Conservation (phyloP, 1,140 invertebrate genomes). For the Leptopilina clavipes region DNA sequence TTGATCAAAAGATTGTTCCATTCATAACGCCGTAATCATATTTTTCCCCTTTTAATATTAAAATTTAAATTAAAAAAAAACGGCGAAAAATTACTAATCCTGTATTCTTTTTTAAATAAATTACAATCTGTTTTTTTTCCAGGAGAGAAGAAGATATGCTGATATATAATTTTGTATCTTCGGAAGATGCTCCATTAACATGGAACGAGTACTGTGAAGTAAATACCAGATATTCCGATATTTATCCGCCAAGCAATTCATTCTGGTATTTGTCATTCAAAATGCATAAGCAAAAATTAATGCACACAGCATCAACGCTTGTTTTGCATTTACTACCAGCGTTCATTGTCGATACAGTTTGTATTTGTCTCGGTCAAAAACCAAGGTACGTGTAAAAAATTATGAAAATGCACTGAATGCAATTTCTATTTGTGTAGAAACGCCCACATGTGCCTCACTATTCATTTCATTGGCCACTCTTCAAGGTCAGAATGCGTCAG, state of each 20-base stretch:
- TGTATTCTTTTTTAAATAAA: not conserved
- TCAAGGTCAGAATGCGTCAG: too few species aligned
- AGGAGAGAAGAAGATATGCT: slow-evolving; percentile 73
- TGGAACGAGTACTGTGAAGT: slow-evolving; percentile 79
- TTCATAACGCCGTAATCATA: too few species aligned
- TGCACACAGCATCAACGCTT: slow-evolving; percentile 74
- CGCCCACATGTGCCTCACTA: too few species aligned
- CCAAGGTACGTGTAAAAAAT: slow-evolving; percentile 78
- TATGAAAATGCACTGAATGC: too few species aligned
- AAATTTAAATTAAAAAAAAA: too few species aligned
- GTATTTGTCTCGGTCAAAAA: slow-evolving; percentile 77
- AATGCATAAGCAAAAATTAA: slow-evolving; percentile 74
- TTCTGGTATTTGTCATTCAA: slow-evolving; percentile 78
- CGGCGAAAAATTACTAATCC: too few species aligned
- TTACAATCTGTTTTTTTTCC: slow-evolving; percentile 38
- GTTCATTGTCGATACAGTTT: slow-evolving; percentile 76
- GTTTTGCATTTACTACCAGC: slow-evolving; percentile 81
- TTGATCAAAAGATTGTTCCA: too few species aligned
- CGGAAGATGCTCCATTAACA: slow-evolving; percentile 79
- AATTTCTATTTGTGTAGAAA: too few species aligned
- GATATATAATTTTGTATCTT: slow-evolving; percentile 85
- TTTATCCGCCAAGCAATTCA: slow-evolving; percentile 75
- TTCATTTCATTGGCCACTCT: too few species aligned
- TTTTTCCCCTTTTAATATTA: too few species aligned
- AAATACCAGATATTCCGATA: slow-evolving; percentile 72